Conservation (phyloP, 2,113 vertebrate genomes). For the Zingel zingel region DNA sequence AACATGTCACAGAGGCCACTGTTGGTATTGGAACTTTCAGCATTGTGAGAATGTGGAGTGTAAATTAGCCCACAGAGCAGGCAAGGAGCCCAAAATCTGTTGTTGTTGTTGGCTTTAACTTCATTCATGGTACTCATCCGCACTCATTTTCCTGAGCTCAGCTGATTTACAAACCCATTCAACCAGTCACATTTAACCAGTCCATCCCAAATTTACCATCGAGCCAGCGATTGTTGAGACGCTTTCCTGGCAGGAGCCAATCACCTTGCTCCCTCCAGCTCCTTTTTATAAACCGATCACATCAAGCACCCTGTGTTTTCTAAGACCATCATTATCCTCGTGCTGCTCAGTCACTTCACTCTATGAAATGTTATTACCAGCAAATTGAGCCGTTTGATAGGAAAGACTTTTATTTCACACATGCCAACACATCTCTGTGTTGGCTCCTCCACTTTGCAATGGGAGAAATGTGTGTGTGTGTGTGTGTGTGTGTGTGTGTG, state of each 20-base stretch:
- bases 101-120: not conserved
- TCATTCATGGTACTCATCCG: slow-evolving; percentile 4
- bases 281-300: slow-evolving; percentile 20
- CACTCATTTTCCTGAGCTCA: not conserved
- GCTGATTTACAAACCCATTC: not conserved
- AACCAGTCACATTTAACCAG: not conserved
- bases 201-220: not conserved
- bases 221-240: not conserved
- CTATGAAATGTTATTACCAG: slow-evolving; percentile 60
- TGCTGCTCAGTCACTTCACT: slow-evolving; percentile 39
- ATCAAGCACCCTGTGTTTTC: slow-evolving; percentile 9
- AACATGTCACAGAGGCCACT: not conserved
- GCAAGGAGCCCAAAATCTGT: slow-evolving; percentile 5
- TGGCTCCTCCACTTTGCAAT: not conserved
- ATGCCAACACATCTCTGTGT: not conserved
- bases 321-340: slow-evolving; percentile 8
- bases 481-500: too few species aligned
- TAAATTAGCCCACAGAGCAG: not conserved
- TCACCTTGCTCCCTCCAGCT: slow-evolving; percentile 4
- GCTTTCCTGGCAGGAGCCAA: slow-evolving; percentile 1
- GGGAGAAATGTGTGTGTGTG: not conserved
- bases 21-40: slow-evolving; percentile 1
- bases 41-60: slow-evolving; percentile 9
- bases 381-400: slow-evolving; percentile 44
- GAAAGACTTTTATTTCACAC: slow-evolving; percentile 1